A percentile compares a stretch with the other conserved stretches of the same genome.
Conservation (phyloP, 1,140 invertebrate genomes). For the Grapholita molesta region DNA sequence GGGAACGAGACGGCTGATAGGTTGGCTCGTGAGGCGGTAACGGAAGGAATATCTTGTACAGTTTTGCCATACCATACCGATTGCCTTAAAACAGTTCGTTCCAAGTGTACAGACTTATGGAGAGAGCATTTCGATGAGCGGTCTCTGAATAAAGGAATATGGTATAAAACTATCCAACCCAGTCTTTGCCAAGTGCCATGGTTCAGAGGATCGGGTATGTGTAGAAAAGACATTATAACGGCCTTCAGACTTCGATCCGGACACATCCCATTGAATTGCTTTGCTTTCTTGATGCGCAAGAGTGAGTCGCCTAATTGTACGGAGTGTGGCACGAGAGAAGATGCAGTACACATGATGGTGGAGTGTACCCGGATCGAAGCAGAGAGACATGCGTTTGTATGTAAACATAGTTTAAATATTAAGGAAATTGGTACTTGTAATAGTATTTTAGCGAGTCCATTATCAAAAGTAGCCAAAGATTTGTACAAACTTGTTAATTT, state of each 20-base stretch:
- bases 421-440: too few relatives aligned
- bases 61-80: not conserved
- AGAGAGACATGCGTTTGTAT: too few relatives aligned
- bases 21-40: not conserved
- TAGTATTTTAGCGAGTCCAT: too few relatives aligned
- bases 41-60: not conserved
- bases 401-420: too few relatives aligned
- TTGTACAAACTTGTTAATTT: too few relatives aligned
- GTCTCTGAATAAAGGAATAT: not conserved
- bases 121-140: not conserved
- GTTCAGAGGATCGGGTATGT: not conserved
- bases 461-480: too few relatives aligned
- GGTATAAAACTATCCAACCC: not conserved
- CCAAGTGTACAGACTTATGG: not conserved
- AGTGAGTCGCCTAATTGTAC: too few relatives aligned
- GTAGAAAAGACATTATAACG: not conserved
- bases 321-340: too few relatives aligned
- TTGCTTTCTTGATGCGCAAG: too few relatives aligned
- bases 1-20: not conserved
- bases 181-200: not conserved
- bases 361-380: too few relatives aligned
- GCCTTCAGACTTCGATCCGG: not conserved
- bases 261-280: not conserved
- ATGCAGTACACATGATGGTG: too few relatives aligned
- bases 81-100: not conserved